Evolutionary conservation across 2,888 invertebrate genomes (phyloP), one percentile per base, ranked within the genome.

Genomic region (Cordilura impudica): DNA sequence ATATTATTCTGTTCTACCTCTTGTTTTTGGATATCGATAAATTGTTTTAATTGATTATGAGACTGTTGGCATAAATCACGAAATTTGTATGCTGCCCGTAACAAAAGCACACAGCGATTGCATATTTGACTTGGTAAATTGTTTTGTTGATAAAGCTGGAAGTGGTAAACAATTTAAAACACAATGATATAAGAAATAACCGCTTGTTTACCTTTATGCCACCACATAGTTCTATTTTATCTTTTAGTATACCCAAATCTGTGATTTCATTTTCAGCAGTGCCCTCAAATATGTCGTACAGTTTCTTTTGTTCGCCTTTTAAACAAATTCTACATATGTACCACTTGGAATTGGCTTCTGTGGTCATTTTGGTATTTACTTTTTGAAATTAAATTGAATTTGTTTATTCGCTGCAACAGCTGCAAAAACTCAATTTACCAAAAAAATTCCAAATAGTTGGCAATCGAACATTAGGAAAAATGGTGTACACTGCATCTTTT

Each of bases 31-130:
- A 45, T 12, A 39, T 47, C 29, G 10, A 86, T 83, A 69, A 85
- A 89, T 53, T 87, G 85, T 7, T 85, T 83, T 2, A 90, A 80
- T 26, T 89, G 88, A 18, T 84, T 84, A 78, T 89, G 85, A 0
- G 90, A 89, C 49, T 86, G 88, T 45, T 86, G 85, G 39, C 90
- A 89, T 54, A 89, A 87, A 61, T 84, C 84, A 1, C 87, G 87
- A 81, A 90, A 90, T 61, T 88, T 89, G 73, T 87, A 85, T 0
- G 89, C 87, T 7, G 89, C 82, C 2, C 83, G 84, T 4, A 90
- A 70, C 54, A 89, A 86, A 81, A 77, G 58, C 87, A 90, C 4
- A 89, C 90, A 61, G 83, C n/a, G 85, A 85, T 0, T 89, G 88
- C 10, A 90, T 74, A 31, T 88, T 85, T 2, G 82, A 81, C 21